Evolutionary conservation across 1,140 invertebrate species (phyloP), one percentile per base, ranked within the genome.

Genomic region (Micrasema longulum): DNA sequence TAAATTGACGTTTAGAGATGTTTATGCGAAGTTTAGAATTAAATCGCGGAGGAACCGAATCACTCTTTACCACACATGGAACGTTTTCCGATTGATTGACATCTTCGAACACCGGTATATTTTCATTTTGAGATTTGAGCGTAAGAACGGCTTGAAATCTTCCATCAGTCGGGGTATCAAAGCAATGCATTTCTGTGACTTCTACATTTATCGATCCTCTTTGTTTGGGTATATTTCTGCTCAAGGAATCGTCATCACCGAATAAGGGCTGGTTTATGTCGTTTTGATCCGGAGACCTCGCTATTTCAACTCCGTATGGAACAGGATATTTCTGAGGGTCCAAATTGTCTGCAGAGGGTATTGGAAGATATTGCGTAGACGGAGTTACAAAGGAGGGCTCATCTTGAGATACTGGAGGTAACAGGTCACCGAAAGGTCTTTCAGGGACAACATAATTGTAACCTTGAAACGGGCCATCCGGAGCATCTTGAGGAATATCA

Each of bases 131-230:
- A 4, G 75, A 72, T 69, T 74, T 76, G n/a, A 75, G 52, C 23
- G 72, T 74, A 6, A 76, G 47, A 1, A 75, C 38, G 3, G 73
- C 70, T 53, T 71, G 72, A 38, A 76, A 76, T 57, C 63, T 70
- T 47, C 75, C 75, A 60, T 72, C 70, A n/a, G 53, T 67, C 11
- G 62, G 67, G 2, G 66, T 72, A 35, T 74, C 65, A 18, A 68
- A 69, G 22, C 72, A 76, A 52, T 76, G 55, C 75, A 76, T 76
- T 52, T 76, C 76, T 35, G 69, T 71, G 11, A 73, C 62, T 75
- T 72, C 73, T 14, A 74, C 38, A 16, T 73, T 69, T 22, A 74
- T 41, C 11, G 73, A 68, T n/a, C 31, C 31, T 14, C 41, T 62
- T 50, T 67, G 48, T 23, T 72, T 72, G 3, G 47, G 10, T 53